Evolutionary conservation across 2,888 invertebrate genomes (phyloP).

Genomic region (Bruchidius siliquastri): DNA sequence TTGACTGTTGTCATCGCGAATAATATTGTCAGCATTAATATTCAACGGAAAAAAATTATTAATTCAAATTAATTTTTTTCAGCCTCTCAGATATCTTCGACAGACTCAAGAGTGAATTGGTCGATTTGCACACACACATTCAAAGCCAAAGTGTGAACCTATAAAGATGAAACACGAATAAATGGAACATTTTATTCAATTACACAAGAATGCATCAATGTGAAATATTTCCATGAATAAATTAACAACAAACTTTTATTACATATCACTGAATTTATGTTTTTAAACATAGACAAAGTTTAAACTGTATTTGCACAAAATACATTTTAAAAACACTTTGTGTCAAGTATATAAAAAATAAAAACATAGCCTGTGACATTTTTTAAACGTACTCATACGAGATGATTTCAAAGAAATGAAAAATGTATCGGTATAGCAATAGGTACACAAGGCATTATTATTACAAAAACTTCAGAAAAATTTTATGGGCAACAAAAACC

Average conservation of each 20-base stretch:
- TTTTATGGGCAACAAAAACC: too few relatives aligned
- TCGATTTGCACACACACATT: slow-evolving; percentile 41
- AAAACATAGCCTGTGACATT: not conserved
- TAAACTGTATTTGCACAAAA: too few relatives aligned
- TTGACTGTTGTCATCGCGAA: too few relatives aligned
- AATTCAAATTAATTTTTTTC: slow-evolving; percentile 22
- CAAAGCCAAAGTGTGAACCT: slow-evolving; percentile 32
- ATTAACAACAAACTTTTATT: not conserved
- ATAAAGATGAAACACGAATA: slow-evolving; percentile 7
- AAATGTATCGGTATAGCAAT: too few relatives aligned
- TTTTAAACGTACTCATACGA: too few relatives aligned
- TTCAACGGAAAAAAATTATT: not conserved
- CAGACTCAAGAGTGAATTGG: slow-evolving; percentile 41
- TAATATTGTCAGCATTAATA: too few relatives aligned
- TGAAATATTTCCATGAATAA: not conserved
- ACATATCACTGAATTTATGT: not conserved
- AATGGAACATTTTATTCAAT: not conserved
- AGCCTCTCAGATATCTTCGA: slow-evolving; percentile 43
- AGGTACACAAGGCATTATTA: too few relatives aligned
- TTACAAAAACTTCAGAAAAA: too few relatives aligned
- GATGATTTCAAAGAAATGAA: too few relatives aligned
- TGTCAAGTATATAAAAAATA: not conserved
- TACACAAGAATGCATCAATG: not conserved
- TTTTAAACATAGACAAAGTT: not conserved
- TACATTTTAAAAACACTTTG: not conserved